Percentiles rank a stretch among this genome's conserved stretches.
These are phyloP conservation scores for Drosophila ambigua DNA, from an alignment of 1,140 invertebrate genomes.

Conservation along the genomic window DNA sequence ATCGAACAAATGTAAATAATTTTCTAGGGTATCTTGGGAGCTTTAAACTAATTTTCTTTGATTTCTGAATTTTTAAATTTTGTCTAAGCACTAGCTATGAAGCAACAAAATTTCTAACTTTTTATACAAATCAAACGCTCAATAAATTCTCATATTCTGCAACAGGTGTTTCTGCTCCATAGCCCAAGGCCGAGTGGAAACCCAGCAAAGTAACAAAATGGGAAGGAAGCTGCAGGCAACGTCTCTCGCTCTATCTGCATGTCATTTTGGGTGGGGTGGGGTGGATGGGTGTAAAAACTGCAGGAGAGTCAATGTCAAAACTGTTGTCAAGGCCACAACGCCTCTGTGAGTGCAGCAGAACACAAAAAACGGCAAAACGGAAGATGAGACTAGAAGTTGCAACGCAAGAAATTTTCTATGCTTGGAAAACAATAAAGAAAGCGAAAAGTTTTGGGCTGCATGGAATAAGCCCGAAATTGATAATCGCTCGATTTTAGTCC, in stretches of 20 bases:
- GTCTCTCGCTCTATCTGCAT: slow-evolving; percentile 11
- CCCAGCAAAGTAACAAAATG: slow-evolving; percentile 27
- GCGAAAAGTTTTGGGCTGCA: slow-evolving; percentile 17
- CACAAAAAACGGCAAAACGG: slow-evolving; percentile 6
- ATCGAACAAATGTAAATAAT: too few relatives aligned
- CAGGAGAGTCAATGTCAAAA: slow-evolving; percentile 47
- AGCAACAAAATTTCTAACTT: background rate
- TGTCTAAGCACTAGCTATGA: too few relatives aligned
- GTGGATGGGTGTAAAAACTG: background rate
- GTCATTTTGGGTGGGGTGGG: background rate
- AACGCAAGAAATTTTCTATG: slow-evolving; percentile 20
- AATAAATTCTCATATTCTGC: background rate
- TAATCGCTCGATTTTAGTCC: slow-evolving; percentile 19
- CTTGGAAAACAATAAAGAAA: slow-evolving; percentile 17
- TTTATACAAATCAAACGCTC: slow-evolving; percentile 6
- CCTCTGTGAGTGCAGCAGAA: slow-evolving; percentile 15
- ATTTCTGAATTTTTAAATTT: too few relatives aligned
- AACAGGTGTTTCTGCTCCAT: slow-evolving; percentile 34
- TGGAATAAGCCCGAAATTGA: too few relatives aligned
- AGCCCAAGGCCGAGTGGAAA: slow-evolving; percentile 15
- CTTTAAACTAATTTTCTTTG: too few relatives aligned
- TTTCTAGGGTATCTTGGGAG: too few relatives aligned
- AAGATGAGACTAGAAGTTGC: slow-evolving; percentile 27
- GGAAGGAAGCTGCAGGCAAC: slow-evolving; percentile 41
- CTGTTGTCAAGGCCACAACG: slow-evolving; percentile 46